Base-by-base conservation (phyloP, 2,113 vertebrate genomes). In the Aviceda subcristata region DNA sequence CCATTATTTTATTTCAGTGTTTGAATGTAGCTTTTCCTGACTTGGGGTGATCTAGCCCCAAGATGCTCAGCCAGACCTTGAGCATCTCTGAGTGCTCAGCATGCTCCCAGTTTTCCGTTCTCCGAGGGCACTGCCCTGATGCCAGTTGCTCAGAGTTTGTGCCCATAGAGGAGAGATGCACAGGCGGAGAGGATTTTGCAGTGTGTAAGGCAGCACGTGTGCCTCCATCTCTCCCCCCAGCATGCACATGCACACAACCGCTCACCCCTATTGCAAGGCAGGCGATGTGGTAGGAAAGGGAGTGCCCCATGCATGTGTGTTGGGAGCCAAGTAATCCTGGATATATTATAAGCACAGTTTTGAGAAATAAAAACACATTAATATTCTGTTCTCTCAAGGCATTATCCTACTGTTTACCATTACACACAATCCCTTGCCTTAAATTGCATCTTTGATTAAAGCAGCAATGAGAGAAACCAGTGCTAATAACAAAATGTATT, bases 401-500 rank as follows among this genome's bases (percentile, higher is more conserved):
- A 92, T 95, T 95, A 94, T 93, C 87, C 94, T 96, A 94, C 95
- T 97, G 95, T 95, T 97, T 97, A 96, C 96, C 94, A 97, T 86
- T 94, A 94, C 74, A 94, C 89, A 95, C 95, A 96, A 94, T 94
- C 97, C 89, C 90, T 71, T 86, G 89, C 96, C 87, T 97, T 94
- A 96, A 96, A 97, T 94, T 97, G 94, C 91, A 82, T 94, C 94
- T 97, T 95, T 97, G 95, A 97, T 96, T 97, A 97, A 97, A 96
- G 94, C 89, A 88, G 92, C 96, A 97, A 94, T 89, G 94, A 96
- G 87, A 94, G 95, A 95, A 97, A 96, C 96, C 93, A 94, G 81
- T 46, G 67, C 94, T 97, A 97, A 96, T 95, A 97, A 96, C 94
- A 94, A 96, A 96, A 96, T 96, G 94, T 92, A 95, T 97, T 96